phyloP scores from a whole-genome alignment of 2,113 vertebrate species.

The Cottus gobio region DNA sequence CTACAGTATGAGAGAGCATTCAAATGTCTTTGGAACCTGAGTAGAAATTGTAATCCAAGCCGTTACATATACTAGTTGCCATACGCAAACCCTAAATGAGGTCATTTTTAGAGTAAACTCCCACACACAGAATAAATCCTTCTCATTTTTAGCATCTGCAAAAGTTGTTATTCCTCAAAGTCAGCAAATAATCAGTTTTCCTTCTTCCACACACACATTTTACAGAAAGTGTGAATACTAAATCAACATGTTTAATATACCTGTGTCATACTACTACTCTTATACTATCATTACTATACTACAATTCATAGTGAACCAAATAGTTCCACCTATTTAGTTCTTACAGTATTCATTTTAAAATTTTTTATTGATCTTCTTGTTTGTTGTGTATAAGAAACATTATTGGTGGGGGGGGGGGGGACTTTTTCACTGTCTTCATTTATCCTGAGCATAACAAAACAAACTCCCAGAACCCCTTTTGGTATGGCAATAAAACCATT shows the following conservation, averaged over 20 bases:
- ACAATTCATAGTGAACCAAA: not conserved
- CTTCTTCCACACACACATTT: constrained; percentile 47
- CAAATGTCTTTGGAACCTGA: not conserved
- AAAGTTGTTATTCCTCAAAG: constrained; percentile 47
- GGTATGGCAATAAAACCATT: not conserved
- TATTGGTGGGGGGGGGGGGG: too few species aligned
- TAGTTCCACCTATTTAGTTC: not conserved
- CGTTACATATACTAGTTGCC: constrained; percentile 26
- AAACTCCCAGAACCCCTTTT: not conserved
- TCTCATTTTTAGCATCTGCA: constrained; percentile 66
- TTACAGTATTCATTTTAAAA: not conserved
- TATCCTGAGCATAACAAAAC: not conserved
- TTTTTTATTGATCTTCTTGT: not conserved
- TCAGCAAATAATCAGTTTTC: constrained; percentile 54
- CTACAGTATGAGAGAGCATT: not conserved
- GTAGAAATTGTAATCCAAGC: constrained; percentile 19
- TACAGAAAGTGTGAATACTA: constrained; percentile 36
- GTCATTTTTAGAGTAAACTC: constrained; percentile 58
- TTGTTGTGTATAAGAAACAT: not conserved
- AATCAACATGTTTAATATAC: constrained; percentile 13
- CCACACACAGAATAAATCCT: constrained; percentile 39
- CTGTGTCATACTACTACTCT: not conserved
- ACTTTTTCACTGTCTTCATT: not conserved
- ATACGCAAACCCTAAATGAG: constrained; percentile 52
- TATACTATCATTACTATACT: not conserved